phyloP scores from a whole-genome alignment of 2,113 vertebrate species.

The Mormoops blainvillei region DNA sequence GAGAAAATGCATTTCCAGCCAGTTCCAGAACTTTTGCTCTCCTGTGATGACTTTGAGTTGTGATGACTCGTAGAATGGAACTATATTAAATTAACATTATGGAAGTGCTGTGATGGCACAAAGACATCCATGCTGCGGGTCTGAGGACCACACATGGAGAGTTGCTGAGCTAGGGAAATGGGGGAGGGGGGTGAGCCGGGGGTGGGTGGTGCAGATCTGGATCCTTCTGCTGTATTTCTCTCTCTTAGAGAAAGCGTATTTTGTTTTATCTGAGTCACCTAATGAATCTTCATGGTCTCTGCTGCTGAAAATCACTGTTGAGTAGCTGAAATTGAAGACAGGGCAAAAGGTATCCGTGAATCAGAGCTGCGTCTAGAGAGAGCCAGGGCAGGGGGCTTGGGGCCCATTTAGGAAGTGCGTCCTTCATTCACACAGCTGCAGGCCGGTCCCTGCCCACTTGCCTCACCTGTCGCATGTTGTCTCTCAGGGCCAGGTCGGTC shows the following conservation, averaged over 20 bases:
- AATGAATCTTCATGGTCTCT: background rate
- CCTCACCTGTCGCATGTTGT: background rate
- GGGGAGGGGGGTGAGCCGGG: background rate
- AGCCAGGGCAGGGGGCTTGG: background rate
- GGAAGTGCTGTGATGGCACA: background rate
- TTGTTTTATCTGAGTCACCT: background rate
- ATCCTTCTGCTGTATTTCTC: background rate
- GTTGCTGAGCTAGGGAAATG: background rate
- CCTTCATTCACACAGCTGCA: too few species aligned
- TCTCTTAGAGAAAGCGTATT: background rate
- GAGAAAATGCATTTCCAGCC: background rate
- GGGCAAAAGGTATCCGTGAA: background rate
- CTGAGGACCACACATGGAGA: background rate
- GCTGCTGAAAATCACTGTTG: background rate
- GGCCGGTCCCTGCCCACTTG: background rate
- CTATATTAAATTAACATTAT: background rate
- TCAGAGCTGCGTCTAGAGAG: background rate
- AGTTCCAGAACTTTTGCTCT: background rate
- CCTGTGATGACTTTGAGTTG: background rate
- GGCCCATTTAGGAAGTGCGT: background rate
- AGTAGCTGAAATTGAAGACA: background rate
- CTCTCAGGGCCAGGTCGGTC: background rate
- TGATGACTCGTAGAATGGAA: background rate
- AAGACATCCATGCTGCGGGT: background rate
- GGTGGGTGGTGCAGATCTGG: background rate